A percentile compares a stretch with the other conserved stretches of the same genome.
Evolutionary conservation across 2,113 vertebrate species (phyloP).

Genomic region (Pelmatolapia mariae): DNA sequence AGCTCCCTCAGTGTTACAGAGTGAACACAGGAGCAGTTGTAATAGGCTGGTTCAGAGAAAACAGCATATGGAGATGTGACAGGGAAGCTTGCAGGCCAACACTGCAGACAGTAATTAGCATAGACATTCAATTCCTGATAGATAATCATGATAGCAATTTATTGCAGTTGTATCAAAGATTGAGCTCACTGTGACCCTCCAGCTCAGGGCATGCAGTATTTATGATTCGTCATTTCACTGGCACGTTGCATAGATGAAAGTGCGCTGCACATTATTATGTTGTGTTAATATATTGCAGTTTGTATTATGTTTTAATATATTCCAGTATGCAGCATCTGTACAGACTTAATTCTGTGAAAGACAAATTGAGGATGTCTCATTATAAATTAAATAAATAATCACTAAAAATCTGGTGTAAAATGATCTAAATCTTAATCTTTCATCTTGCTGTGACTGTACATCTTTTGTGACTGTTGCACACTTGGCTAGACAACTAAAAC

Average conservation of each 20-base stretch:
- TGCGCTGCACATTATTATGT: background rate
- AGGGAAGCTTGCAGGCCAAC: constrained; percentile 2
- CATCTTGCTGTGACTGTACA: background rate
- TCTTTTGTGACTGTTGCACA: background rate
- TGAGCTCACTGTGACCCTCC: background rate
- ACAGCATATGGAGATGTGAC: constrained; percentile 48
- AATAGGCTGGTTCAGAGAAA: constrained; percentile 13
- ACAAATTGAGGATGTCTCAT: background rate
- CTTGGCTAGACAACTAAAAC: background rate
- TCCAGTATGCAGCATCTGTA: background rate
- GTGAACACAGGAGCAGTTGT: background rate
- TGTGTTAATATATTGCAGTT: background rate
- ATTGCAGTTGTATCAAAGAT: constrained; percentile 3
- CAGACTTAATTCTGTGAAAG: background rate
- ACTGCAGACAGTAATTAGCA: constrained; percentile 38
- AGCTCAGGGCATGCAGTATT: background rate
- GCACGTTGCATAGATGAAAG: background rate
- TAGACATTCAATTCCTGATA: background rate
- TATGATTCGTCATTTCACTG: background rate
- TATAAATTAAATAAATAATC: background rate
- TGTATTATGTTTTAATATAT: background rate
- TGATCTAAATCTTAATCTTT: background rate
- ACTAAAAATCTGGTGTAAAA: background rate
- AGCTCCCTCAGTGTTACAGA: background rate
- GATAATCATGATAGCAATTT: background rate